Conservation (phyloP, 2,113 vertebrate genomes). For the Cinclus cinclus region DNA sequence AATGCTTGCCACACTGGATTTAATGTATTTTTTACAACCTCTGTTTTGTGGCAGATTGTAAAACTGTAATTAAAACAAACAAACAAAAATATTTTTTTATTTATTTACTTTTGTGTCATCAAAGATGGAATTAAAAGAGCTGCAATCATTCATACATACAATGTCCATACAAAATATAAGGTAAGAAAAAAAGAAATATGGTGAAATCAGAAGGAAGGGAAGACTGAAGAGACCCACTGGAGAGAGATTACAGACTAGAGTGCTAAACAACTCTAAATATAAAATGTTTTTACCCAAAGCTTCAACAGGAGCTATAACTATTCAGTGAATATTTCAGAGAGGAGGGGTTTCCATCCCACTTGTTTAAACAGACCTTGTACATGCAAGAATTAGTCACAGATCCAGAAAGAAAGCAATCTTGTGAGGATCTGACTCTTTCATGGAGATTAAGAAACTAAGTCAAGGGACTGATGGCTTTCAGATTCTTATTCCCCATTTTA, state of each 20-base stretch:
- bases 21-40: constrained; percentile 90
- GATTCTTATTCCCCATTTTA: not conserved
- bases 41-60: constrained; percentile 93
- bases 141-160: not conserved
- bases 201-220: not conserved
- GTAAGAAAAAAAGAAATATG: not conserved
- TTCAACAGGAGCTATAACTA: not conserved
- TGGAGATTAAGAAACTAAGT: not conserved
- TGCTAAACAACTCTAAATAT: not conserved
- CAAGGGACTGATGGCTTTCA: not conserved
- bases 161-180: not conserved
- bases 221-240: not conserved
- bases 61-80: constrained; percentile 73
- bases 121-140: not conserved
- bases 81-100: not conserved
- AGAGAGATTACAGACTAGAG: not conserved
- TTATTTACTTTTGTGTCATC: not conserved
- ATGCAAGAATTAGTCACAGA: not conserved
- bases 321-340: not conserved
- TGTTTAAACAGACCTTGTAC: not conserved
- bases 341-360: not conserved
- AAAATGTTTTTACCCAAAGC: not conserved
- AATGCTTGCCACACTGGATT: constrained; percentile 95
- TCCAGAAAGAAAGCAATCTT: fast-evolving
- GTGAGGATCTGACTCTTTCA: not conserved